phyloP scores from a whole-genome alignment of 2,888 invertebrate genomes.

The Lysandra bellargus region DNA sequence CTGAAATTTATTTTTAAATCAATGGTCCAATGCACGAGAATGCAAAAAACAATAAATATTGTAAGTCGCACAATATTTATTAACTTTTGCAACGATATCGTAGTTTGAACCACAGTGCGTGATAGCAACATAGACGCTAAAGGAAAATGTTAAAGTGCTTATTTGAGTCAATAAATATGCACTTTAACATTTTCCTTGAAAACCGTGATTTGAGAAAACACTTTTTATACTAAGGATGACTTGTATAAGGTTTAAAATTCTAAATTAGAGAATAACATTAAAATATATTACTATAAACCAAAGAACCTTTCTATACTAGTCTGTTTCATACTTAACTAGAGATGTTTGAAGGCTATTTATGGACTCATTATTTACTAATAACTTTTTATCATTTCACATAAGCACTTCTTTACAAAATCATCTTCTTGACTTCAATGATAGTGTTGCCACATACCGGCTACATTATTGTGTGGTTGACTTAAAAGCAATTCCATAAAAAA shows the following conservation, averaged over 20 bases:
- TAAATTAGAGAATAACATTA: conserved; percentile 12
- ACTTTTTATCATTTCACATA: background rate
- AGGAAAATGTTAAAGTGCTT: no score
- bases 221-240: background rate
- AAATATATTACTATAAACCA: conserved; percentile 17
- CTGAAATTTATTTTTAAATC: background rate
- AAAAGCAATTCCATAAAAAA: background rate
- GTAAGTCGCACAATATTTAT: no score
- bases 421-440: background rate
- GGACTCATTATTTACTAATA: background rate
- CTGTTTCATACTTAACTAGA: background rate
- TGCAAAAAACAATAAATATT: no score
- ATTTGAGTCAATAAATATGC: background rate
- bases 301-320: background rate
- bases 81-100: background rate
- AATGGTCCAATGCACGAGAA: background rate
- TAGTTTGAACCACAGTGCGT: background rate
- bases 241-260: background rate
- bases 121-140: background rate
- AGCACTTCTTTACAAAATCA: background rate
- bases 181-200: background rate
- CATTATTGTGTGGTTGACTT: background rate
- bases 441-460: background rate
- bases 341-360: background rate
- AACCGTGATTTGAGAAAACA: background rate